A percentile compares a stretch with the other conserved stretches of the same genome.
phyloP scores from a whole-genome alignment of 2,113 vertebrate species.

The Peromyscus maniculatus region DNA sequence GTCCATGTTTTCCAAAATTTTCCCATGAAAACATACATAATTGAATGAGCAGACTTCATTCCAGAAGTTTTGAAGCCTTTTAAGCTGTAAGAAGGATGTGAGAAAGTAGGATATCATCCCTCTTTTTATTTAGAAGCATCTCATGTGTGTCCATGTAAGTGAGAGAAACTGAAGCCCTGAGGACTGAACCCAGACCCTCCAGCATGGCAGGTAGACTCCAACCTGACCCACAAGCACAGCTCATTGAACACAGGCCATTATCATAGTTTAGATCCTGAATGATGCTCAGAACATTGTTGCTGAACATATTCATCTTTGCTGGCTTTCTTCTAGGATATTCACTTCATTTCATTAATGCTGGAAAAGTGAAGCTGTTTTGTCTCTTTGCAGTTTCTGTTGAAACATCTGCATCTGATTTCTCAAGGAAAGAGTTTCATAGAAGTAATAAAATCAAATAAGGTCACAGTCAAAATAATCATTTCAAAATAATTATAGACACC shows the following conservation, averaged over 20 bases:
- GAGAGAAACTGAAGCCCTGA: background rate
- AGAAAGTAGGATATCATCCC: background rate
- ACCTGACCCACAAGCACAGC: background rate
- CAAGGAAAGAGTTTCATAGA: slow-evolving; percentile 1
- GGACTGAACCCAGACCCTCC: background rate
- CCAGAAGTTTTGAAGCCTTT: background rate
- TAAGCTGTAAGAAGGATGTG: background rate
- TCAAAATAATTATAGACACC: slow-evolving; percentile 55
- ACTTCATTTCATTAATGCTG: slow-evolving; percentile 1
- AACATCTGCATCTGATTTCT: slow-evolving; percentile 21
- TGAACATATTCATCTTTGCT: background rate
- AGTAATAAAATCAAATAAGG: slow-evolving; percentile 27
- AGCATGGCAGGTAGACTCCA: background rate
- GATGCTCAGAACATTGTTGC: background rate
- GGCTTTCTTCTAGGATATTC: background rate
- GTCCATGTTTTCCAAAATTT: background rate
- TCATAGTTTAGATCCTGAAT: background rate
- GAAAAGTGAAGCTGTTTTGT: slow-evolving; percentile 8
- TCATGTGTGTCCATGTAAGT: background rate
- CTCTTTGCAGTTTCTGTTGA: background rate
- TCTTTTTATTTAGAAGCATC: background rate
- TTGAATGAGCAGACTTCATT: background rate
- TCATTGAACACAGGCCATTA: background rate
- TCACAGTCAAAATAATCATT: slow-evolving; percentile 7
- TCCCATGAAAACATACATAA: background rate